Evolutionary conservation across 2,888 invertebrate species (phyloP).

Genomic region (Cetonia aurata): DNA sequence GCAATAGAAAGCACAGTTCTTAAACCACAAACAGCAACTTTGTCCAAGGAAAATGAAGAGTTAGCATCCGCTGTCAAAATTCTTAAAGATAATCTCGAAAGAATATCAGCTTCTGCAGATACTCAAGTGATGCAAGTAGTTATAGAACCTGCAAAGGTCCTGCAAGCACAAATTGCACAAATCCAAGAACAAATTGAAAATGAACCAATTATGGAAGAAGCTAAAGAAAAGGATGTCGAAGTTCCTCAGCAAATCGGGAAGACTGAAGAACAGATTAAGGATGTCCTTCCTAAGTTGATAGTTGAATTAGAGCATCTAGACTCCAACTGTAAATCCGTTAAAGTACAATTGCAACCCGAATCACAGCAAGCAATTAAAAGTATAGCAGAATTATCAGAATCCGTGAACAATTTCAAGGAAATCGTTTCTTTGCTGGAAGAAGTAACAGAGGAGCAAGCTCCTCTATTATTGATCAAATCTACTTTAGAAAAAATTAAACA

Average conservation of each 20-base stretch:
- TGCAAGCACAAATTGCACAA: slow-evolving; percentile 32
- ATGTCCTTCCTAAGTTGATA: background rate
- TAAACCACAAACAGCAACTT: slow-evolving; percentile 6
- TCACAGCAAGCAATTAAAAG: slow-evolving; percentile 15
- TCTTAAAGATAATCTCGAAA: background rate
- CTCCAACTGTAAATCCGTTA: slow-evolving; percentile 16
- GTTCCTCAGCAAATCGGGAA: too few species aligned
- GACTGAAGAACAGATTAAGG: too few species aligned
- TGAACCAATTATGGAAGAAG: background rate
- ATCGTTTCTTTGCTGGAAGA: slow-evolving; percentile 13
- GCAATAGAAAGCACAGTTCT: slow-evolving; percentile 12
- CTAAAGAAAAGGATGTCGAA: too few species aligned
- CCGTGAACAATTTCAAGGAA: slow-evolving; percentile 6
- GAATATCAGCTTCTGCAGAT: slow-evolving; percentile 5
- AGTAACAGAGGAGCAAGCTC: slow-evolving; percentile 2
- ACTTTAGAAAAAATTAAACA: background rate
- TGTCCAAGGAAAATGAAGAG: slow-evolving; percentile 1
- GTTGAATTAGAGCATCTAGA: slow-evolving; percentile 18
- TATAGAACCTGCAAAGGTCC: slow-evolving; percentile 6
- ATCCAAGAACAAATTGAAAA: slow-evolving; percentile 20
- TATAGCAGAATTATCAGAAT: slow-evolving; percentile 12
- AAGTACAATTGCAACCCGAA: slow-evolving; percentile 19
- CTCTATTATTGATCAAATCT: background rate
- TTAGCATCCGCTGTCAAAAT: slow-evolving; percentile 3
- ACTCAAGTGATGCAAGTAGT: slow-evolving; percentile 14